A percentile compares a stretch with the other conserved stretches of the same genome.
phyloP scores from a whole-genome alignment of 2,888 invertebrate species.

The Megaustenia siamemsis region DNA sequence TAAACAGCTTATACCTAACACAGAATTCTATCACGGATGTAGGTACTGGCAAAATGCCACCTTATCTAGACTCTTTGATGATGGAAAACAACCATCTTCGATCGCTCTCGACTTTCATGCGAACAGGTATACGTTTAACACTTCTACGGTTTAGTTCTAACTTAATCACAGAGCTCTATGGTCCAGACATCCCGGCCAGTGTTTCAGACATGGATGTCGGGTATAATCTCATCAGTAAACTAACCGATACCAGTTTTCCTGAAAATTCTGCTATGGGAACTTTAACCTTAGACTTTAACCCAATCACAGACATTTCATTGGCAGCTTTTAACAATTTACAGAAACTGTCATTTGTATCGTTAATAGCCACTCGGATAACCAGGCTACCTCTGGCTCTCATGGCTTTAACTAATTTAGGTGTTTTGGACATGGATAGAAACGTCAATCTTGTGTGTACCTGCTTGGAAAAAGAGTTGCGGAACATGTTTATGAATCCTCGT shows the following conservation, averaged over 20 bases:
- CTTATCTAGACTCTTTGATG: background rate
- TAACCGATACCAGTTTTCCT: constrained; percentile 11
- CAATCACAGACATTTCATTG: background rate
- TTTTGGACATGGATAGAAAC: background rate
- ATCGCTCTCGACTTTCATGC: background rate
- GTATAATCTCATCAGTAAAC: background rate
- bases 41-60: background rate
- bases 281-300: constrained; percentile 2
- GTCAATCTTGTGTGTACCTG: constrained; percentile 14
- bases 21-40: background rate
- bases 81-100: background rate
- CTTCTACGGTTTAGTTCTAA: background rate
- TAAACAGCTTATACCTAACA: background rate
- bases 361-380: background rate
- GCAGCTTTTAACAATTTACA: background rate
- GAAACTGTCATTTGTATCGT: background rate
- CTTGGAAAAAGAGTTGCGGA: background rate
- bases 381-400: background rate
- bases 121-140: background rate
- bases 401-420: background rate
- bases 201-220: background rate
- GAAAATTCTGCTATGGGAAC: background rate
- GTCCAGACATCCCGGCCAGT: background rate
- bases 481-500: background rate
- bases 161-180: background rate